phyloP scores from a whole-genome alignment of 2,797 vertebrate species.

The Gallinago nigripennis region DNA sequence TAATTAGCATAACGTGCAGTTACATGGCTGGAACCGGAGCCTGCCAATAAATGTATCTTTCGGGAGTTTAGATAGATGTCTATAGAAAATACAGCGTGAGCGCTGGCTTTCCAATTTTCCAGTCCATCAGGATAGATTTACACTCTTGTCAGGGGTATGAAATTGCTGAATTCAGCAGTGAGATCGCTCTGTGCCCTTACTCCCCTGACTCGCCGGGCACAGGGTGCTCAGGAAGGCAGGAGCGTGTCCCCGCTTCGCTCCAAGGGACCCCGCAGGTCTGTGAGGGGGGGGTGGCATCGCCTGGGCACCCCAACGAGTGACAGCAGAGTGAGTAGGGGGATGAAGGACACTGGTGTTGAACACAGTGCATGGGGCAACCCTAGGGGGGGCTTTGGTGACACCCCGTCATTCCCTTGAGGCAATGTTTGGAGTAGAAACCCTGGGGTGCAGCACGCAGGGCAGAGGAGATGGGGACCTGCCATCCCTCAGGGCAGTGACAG shows the following conservation, averaged over 20 bases:
- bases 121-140: slow-evolving; percentile 56
- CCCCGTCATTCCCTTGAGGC: fast-evolving
- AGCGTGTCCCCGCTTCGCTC: fast-evolving
- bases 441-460: background rate
- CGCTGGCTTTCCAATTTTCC: slow-evolving; percentile 49
- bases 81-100: background rate
- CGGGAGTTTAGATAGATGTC: background rate
- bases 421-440: fast-evolving
- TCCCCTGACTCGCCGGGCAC: background rate
- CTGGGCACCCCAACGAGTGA: background rate
- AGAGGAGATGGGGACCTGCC: background rate
- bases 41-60: slow-evolving; percentile 27
- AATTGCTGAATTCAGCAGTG: background rate
- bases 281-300: fast-evolving
- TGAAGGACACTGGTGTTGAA: fast-evolving
- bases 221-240: background rate
- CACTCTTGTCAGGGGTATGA: background rate
- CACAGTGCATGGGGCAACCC: fast-evolving
- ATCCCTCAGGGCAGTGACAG: fast-evolving
- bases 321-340: background rate
- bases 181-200: background rate
- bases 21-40: slow-evolving; percentile 39
- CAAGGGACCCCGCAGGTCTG: background rate
- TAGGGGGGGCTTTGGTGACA: fast-evolving
- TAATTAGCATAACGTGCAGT: slow-evolving; percentile 42